Evolutionary conservation across 2,797 vertebrate genomes (phyloP).

Genomic region (Psittacula derbiana): DNA sequence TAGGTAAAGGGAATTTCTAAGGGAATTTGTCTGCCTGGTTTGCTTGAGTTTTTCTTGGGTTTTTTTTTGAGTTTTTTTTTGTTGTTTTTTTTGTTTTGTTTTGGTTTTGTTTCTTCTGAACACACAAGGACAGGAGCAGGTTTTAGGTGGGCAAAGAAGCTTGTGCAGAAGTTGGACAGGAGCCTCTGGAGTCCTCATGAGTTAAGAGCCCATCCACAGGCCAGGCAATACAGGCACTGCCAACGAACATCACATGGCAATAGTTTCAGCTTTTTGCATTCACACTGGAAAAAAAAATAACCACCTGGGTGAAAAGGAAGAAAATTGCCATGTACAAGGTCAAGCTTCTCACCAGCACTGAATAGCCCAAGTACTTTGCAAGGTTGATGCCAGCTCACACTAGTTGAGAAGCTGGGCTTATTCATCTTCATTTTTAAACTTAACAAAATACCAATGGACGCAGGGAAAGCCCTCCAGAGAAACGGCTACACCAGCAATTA

Average conservation of each 20-base stretch:
- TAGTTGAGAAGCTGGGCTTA: background rate
- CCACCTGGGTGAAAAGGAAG: background rate
- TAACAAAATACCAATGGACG: background rate
- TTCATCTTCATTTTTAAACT: background rate
- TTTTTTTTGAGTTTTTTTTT: background rate
- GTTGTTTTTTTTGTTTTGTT: too few relatives aligned
- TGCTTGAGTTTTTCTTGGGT: background rate
- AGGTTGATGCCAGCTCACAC: fast-evolving
- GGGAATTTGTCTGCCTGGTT: background rate
- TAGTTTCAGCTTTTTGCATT: background rate
- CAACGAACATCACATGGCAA: background rate
- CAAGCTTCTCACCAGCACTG: background rate
- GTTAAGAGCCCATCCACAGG: background rate
- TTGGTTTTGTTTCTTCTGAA: background rate
- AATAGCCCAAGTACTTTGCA: background rate
- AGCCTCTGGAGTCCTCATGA: background rate
- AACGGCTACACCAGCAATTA: background rate
- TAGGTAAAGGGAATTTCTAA: background rate
- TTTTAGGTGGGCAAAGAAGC: background rate
- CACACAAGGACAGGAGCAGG: background rate
- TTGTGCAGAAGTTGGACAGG: background rate
- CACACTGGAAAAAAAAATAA: background rate
- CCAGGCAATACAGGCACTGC: background rate
- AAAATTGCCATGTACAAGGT: background rate
- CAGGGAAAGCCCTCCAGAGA: background rate